Base-by-base conservation (phyloP, 2,113 vertebrate genomes). In the Rynchops niger region DNA sequence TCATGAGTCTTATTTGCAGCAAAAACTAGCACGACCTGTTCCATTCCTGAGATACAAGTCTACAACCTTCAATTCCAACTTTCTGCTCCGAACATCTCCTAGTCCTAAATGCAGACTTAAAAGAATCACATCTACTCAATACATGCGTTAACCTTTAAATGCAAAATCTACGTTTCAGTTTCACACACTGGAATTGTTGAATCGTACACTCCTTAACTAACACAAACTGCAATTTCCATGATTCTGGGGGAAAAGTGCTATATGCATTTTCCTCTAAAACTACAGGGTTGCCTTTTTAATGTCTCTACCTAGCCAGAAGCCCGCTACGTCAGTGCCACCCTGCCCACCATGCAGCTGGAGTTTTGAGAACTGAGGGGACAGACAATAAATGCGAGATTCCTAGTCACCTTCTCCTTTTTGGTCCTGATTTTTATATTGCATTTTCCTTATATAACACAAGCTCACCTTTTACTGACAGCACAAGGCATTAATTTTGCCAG, bases 261-360 rank as follows among this genome's bases (percentile, higher is more conserved):
- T 8, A 34, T 9, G 25, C 16, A 8, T 67, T 81, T 83, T 67
- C 25, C 22, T 29, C 19, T 53, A 59, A 45, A 63, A 38, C 12
- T 27, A 14, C 58, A 72, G 3, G 2, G 8, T 20, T 5, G 16
- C 2, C 11, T 61, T 79, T 86, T 58, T 3, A 29, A 52, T 49
- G 53, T 56, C n/a, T 49, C 32, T 66, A 15, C n/a, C n/a, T 56
- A 47, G 21, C 8, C 66, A 50, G 70, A 88, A 61, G 18, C 27
- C 45, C 4, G 2, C n/a, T 11, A 10, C 1, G 2, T 32, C 47
- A 76, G 56, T 9, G 15, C 6, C 1, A 9, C 21, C 11, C 47
- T 86, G 47, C n/a, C 34, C 45, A 81, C 27, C 10, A 8, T 0
- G 1, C 9, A 49, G 67, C 12, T 3, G 1, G 15, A 63, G 29